Evolutionary conservation across 2,797 vertebrate species (phyloP).

Genomic region (Gila robusta): DNA sequence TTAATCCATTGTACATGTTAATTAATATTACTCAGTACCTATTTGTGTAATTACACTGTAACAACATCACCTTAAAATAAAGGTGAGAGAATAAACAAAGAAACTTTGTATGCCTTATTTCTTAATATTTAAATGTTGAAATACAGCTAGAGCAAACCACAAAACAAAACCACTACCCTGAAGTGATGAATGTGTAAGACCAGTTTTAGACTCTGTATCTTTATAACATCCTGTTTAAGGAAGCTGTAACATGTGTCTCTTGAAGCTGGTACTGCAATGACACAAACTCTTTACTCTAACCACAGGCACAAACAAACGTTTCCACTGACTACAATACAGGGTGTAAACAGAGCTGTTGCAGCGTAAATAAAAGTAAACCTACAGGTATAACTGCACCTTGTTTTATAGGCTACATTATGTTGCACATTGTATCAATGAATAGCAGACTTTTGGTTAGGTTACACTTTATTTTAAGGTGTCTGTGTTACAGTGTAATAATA

Average conservation of each 20-base stretch:
- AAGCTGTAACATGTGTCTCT: background rate
- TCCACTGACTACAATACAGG: conserved; percentile 12
- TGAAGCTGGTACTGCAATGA: background rate
- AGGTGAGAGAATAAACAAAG: no score
- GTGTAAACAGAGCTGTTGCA: conserved; percentile 5
- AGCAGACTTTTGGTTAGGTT: background rate
- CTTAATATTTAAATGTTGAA: background rate
- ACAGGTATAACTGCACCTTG: background rate
- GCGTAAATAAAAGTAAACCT: background rate
- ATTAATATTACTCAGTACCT: background rate
- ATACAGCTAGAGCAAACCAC: background rate
- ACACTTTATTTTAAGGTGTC: no score
- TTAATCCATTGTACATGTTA: background rate
- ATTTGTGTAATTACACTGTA: background rate
- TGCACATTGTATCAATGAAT: background rate
- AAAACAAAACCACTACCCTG: background rate
- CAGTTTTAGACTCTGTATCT: background rate
- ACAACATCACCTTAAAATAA: background rate
- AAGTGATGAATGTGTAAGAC: background rate
- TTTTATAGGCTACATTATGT: background rate
- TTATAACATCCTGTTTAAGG: conserved; percentile 21
- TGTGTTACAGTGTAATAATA: no score
- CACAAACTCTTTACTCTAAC: background rate
- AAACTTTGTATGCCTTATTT: background rate
- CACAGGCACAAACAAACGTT: conserved; percentile 4